Evolutionary conservation across 1,140 invertebrate genomes (phyloP), one percentile per base, ranked within the genome.

Genomic region (Protaetia brevitarsis): DNA sequence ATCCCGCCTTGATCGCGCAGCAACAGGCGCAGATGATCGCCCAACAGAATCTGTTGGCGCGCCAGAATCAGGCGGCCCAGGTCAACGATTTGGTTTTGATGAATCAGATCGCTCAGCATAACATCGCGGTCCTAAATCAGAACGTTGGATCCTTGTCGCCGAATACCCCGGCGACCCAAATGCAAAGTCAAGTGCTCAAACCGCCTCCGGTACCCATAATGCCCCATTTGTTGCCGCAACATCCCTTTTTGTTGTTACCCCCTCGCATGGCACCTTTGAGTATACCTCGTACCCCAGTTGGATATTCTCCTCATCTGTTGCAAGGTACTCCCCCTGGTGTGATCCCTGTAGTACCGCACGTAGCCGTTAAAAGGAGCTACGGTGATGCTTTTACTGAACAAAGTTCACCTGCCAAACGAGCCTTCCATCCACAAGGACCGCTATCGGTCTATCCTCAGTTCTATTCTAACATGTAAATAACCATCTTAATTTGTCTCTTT

Each of bases 371-470:
- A 68, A 73, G 80, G 23, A 77, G 75, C 63, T 82, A 78, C 65
- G 71, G 79, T 73, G 68, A 79, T 76, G 63, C 77, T 75, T 71
- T 80, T 78, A 68, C 83, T 77, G 7, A 80, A 79, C 28, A 69
- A 84, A 2, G 75, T 76, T 58, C 82, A 74, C 21, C 72, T 69
- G 64, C 79, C 74, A 66, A 82, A 79, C 66, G 79, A 73, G 62
- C 76, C 79, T 64, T 79, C 82, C 78, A 74, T 80, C 71, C 68
- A 76, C 74, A 21, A 77, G 66, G 73, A 79, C n/a, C 76, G 76
- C 73, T 63, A 70, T 79, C 77, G 63, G 81, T 79, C n/a, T 89
- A 79, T 77, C 84, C 72, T 61, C 81, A 27, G 63, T 86, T 68
- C 79, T 69, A 84, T 81, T 74, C 77, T 72, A 69, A 79, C 76